Evolutionary conservation across 2,888 invertebrate species (phyloP).

Genomic region (Cephalotes varians): DNA sequence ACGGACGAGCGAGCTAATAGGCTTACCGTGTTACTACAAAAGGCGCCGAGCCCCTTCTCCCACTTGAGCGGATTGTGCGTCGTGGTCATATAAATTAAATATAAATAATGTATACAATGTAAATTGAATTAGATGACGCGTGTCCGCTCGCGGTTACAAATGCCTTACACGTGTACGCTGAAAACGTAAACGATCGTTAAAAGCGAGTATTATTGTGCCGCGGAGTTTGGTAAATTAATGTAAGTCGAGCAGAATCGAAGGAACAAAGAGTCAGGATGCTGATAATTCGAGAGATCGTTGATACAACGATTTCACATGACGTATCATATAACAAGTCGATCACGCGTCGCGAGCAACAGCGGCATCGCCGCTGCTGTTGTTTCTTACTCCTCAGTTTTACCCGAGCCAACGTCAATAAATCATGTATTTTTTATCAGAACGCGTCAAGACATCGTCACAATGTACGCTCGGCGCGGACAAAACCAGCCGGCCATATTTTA

Average conservation of each 20-base stretch:
- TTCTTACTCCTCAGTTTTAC: background rate
- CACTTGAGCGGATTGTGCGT: slow-evolving; percentile 4
- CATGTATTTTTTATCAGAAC: slow-evolving; percentile 29
- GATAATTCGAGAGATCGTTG: background rate
- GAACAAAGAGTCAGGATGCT: background rate
- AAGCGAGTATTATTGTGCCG: background rate
- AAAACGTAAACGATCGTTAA: slow-evolving; percentile 11
- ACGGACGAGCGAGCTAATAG: slow-evolving; percentile 62
- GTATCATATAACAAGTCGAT: background rate
- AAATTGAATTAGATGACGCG: slow-evolving; percentile 38
- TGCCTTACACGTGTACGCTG: background rate
- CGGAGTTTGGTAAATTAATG: background rate
- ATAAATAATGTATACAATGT: slow-evolving; percentile 36
- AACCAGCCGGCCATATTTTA: slow-evolving; percentile 66
- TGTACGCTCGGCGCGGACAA: slow-evolving; percentile 51
- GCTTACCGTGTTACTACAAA: slow-evolving; percentile 64
- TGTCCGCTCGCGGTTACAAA: slow-evolving; percentile 1
- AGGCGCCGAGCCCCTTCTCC: slow-evolving; percentile 31
- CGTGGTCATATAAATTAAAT: slow-evolving; percentile 33
- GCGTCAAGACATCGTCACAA: slow-evolving; percentile 41
- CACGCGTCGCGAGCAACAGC: background rate
- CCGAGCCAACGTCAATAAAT: slow-evolving; percentile 19
- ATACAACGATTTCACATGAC: background rate
- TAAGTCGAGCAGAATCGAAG: background rate
- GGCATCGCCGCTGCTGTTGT: background rate